Evolutionary conservation across 2,797 vertebrate species (phyloP).

Genomic region (Percopsis omiscomaycus): DNA sequence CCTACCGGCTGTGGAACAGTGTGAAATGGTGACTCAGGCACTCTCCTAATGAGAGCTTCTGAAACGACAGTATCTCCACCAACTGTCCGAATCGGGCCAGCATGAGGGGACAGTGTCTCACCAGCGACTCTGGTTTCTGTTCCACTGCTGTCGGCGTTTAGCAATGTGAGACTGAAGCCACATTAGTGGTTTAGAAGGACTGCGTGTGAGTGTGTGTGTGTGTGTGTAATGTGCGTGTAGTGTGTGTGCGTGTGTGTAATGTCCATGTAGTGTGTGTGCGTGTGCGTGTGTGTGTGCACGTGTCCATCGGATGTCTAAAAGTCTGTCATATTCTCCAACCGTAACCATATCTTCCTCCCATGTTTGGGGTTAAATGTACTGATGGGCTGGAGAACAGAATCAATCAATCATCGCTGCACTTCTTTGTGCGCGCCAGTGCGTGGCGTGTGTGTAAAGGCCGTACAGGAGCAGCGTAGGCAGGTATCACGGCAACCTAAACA

Average conservation of each 20-base stretch:
- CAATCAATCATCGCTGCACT: constrained; percentile 5
- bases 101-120: neutral
- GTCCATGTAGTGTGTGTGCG: no score
- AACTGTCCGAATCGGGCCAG: constrained; percentile 39
- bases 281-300: no score
- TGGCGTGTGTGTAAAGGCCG: no score
- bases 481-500: no score
- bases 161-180: constrained; percentile 27
- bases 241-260: no score
- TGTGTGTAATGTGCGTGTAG: no score
- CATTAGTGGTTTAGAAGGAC: constrained; percentile 25
- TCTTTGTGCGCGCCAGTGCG: no score
- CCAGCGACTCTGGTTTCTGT: constrained; percentile 9
- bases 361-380: constrained; percentile 15
- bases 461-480: no score
- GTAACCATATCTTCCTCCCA: no score
- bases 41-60: constrained; percentile 49
- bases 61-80: constrained; percentile 21
- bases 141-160: constrained; percentile 19
- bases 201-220: no score
- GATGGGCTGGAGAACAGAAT: constrained; percentile 4
- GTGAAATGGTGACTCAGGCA: constrained; percentile 37
- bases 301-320: no score
- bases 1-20: constrained; percentile 30
- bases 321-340: no score